These are phyloP conservation scores for Drosophila antonietae DNA, from an alignment of 2,888 invertebrate genomes.

Conservation along the genomic window DNA sequence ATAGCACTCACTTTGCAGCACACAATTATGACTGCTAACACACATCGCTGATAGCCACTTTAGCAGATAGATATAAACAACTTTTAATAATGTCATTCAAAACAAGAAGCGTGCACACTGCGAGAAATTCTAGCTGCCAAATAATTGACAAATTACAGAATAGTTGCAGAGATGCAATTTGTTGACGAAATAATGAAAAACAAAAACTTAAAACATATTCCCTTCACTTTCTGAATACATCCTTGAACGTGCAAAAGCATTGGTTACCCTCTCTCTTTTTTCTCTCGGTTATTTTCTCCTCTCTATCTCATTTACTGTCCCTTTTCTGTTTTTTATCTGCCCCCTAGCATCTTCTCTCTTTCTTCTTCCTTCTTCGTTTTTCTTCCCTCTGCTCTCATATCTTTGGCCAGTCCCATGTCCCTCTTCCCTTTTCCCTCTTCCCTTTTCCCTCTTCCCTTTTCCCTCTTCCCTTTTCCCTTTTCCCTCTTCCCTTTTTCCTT, in stretches of 20 bases:
- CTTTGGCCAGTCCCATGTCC: no score
- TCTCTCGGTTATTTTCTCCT: no score
- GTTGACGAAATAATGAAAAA: background rate
- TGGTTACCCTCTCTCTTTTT: no score
- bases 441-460: background rate
- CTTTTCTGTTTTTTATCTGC: no score
- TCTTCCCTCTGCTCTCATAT: background rate
- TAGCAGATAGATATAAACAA: constrained; percentile 12
- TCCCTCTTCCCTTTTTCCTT: accelerated
- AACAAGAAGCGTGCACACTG: constrained; percentile 37
- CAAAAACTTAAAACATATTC: background rate
- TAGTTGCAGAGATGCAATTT: background rate
- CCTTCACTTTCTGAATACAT: background rate
- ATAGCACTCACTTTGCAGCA: constrained; percentile 34
- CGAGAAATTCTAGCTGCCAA: constrained; percentile 1
- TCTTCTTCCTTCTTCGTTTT: background rate
- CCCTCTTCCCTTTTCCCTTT: background rate
- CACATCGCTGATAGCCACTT: constrained; percentile 33
- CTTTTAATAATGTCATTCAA: constrained; percentile 41
- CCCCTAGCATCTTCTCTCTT: background rate
- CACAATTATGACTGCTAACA: constrained; percentile 40
- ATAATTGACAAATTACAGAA: background rate
- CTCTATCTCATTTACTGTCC: background rate
- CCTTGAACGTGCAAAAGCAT: background rate
- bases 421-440: background rate